Percentiles rank a stretch among this genome's conserved stretches.
Evolutionary conservation across 2,888 invertebrate species (phyloP).

Genomic region (Xestia sexstrigata): DNA sequence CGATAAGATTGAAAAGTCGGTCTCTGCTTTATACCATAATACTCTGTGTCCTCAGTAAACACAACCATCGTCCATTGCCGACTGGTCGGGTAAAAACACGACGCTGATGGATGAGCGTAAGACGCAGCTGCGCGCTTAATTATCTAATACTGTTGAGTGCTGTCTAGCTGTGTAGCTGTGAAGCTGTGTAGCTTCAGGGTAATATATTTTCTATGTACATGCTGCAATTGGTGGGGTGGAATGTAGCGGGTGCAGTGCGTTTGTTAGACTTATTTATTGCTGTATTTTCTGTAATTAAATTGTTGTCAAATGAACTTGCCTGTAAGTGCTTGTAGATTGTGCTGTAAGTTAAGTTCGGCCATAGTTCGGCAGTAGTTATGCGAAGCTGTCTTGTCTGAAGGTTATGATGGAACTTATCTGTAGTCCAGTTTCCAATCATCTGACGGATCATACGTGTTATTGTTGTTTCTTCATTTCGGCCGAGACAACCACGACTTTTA

Average conservation of each 20-base stretch:
- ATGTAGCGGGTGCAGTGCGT: conserved; percentile 27
- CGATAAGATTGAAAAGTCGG: no score
- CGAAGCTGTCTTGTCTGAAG: background rate
- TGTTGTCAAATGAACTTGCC: background rate
- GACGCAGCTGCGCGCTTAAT: conserved; percentile 68
- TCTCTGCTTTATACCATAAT: conserved; percentile 5
- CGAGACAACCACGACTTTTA: background rate
- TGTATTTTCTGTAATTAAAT: conserved; percentile 29
- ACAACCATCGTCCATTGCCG: conserved; percentile 31
- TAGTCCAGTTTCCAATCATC: background rate
- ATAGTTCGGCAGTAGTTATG: background rate
- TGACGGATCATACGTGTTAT: background rate
- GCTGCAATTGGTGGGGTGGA: conserved; percentile 34
- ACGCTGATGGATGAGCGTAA: conserved; percentile 67
- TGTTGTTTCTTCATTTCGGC: background rate
- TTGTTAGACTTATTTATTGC: conserved; percentile 37
- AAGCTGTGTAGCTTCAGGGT: conserved; percentile 31
- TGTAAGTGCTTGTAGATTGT: background rate
- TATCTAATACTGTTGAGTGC: conserved; percentile 66
- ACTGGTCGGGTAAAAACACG: conserved; percentile 51
- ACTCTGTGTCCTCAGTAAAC: conserved; percentile 29
- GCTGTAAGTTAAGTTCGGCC: background rate
- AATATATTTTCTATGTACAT: conserved; percentile 42
- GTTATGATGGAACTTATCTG: background rate
- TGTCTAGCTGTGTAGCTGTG: conserved; percentile 28